A percentile compares a stretch with the other conserved stretches of the same genome.
Conservation (phyloP, 2,888 invertebrate species). For the Perithous albicinctus region DNA sequence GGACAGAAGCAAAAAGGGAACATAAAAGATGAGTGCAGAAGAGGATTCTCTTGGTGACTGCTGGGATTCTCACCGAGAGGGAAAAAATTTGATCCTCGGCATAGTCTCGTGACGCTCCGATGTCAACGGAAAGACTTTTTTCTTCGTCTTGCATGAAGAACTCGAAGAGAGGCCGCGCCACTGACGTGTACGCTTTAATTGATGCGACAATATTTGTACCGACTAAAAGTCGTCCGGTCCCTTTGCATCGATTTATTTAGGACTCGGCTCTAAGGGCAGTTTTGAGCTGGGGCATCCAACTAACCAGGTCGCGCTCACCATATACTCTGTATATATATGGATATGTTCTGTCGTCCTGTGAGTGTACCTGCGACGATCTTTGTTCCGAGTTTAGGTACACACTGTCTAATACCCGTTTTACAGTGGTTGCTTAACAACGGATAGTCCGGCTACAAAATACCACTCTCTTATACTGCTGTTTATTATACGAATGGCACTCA, state of each 20-base stretch:
- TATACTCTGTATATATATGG: slow-evolving; percentile 1
- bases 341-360: slow-evolving; percentile 31
- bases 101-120: slow-evolving; percentile 18
- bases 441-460: slow-evolving; percentile 19
- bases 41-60: neutral
- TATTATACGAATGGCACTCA: slow-evolving; percentile 26
- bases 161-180: slow-evolving; percentile 49
- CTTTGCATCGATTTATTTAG: slow-evolving; percentile 77
- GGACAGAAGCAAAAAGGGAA: slow-evolving; percentile 57
- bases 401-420: slow-evolving; percentile 63
- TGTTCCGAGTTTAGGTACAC: slow-evolving; percentile 57
- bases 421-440: slow-evolving; percentile 60
- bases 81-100: slow-evolving; percentile 25
- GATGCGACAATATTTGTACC: slow-evolving; percentile 82
- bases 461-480: slow-evolving; percentile 28
- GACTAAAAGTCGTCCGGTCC: slow-evolving; percentile 76
- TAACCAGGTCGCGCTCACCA: slow-evolving; percentile 13
- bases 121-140: slow-evolving; percentile 61
- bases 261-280: slow-evolving; percentile 59
- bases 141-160: slow-evolving; percentile 43
- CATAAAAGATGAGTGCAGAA: slow-evolving; percentile 53
- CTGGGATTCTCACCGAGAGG: slow-evolving; percentile 10
- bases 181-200: slow-evolving; percentile 77
- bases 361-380: slow-evolving; percentile 62
- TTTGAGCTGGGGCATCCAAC: neutral